phyloP scores from a whole-genome alignment of 2,113 vertebrate genomes.

The Glaucomys volans region DNA sequence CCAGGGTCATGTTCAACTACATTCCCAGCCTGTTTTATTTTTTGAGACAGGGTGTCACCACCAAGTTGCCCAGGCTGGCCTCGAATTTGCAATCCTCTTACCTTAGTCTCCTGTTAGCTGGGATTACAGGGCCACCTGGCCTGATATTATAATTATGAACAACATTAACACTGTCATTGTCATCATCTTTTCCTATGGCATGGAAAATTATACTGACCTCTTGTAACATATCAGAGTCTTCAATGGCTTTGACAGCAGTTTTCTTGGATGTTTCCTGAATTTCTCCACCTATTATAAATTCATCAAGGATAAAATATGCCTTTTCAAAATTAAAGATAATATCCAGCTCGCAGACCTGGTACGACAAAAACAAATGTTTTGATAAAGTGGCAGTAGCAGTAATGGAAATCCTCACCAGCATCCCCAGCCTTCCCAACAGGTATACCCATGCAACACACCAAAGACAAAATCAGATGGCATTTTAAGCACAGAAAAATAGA shows the following conservation, averaged over 20 bases:
- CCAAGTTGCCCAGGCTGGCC: too few species aligned
- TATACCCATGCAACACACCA: background rate
- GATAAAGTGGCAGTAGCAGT: background rate
- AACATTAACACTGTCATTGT: background rate
- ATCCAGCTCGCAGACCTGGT: slow-evolving; percentile 96
- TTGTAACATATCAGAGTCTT: slow-evolving; percentile 94
- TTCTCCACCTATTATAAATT: slow-evolving; percentile 96
- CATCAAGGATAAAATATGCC: slow-evolving; percentile 97
- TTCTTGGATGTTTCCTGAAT: slow-evolving; percentile 95
- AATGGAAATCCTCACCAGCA: background rate
- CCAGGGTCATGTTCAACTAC: too few species aligned
- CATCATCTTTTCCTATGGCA: background rate
- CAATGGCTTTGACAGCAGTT: slow-evolving; percentile 89
- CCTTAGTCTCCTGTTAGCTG: too few species aligned
- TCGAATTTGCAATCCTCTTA: too few species aligned
- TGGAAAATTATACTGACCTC: slow-evolving; percentile 90
- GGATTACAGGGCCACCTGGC: too few species aligned
- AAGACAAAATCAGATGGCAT: background rate
- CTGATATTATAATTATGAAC: background rate
- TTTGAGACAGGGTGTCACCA: too few species aligned
- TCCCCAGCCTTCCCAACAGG: background rate
- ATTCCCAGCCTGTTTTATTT: too few species aligned
- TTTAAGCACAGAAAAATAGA: background rate
- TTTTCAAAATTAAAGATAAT: slow-evolving; percentile 99
- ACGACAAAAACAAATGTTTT: slow-evolving; percentile 68